phyloP scores from a whole-genome alignment of 2,113 vertebrate species.

The Bothrops jararaca region DNA sequence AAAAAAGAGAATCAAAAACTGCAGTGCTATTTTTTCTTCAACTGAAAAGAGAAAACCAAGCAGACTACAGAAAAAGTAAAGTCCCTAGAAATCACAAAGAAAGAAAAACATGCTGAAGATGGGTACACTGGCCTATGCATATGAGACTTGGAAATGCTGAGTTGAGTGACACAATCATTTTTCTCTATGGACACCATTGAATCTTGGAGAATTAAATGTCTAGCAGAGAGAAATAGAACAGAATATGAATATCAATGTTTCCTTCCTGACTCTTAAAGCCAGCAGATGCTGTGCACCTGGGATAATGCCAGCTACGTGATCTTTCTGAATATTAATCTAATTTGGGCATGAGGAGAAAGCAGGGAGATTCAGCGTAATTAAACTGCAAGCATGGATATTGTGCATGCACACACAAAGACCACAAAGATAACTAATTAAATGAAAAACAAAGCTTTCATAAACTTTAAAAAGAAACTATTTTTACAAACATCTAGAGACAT shows the following conservation, averaged over 20 bases:
- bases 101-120: background rate
- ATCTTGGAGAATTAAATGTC: constrained; percentile 41
- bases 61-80: background rate
- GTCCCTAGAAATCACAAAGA: background rate
- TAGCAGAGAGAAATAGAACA: constrained; percentile 43
- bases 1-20: background rate
- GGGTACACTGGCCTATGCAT: background rate
- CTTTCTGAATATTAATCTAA: constrained; percentile 40
- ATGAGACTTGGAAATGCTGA: background rate
- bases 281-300: constrained; percentile 30
- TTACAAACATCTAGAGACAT: background rate
- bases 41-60: background rate
- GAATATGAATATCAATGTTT: constrained; percentile 46
- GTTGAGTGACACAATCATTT: background rate
- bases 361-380: constrained; percentile 1
- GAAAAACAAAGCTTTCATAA: background rate
- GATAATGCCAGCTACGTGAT: constrained; percentile 41
- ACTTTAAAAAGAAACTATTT: background rate
- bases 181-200: constrained; percentile 2
- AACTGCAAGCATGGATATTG: background rate
- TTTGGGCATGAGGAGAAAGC: constrained; percentile 9
- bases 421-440: background rate
- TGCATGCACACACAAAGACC: background rate
- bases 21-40: background rate
- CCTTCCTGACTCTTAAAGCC: constrained; percentile 25